phyloP scores from a whole-genome alignment of 2,888 invertebrate genomes.

The Sinodicranocentrus sp. region DNA sequence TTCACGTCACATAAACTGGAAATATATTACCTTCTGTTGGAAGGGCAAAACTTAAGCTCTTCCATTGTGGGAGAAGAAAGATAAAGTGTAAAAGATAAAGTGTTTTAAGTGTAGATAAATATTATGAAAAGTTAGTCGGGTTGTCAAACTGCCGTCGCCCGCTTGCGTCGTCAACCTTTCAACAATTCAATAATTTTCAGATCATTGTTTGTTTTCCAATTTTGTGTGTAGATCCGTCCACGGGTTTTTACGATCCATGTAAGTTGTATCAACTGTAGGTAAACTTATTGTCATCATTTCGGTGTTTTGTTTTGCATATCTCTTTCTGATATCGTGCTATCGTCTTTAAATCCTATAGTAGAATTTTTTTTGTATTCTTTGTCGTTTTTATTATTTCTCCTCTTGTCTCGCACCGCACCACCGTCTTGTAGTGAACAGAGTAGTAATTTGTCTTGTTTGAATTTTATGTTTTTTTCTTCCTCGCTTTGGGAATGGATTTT shows the following conservation, averaged over 20 bases:
- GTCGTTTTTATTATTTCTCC: constrained; percentile 1
- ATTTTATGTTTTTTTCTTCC: neutral
- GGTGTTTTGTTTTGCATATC: constrained; percentile 63
- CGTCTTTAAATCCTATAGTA: neutral
- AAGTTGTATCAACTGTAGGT: constrained; percentile 72
- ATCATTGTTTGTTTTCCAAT: constrained; percentile 65
- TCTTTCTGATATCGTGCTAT: constrained; percentile 20
- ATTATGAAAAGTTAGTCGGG: neutral
- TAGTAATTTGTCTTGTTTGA: neutral
- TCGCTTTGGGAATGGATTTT: constrained; percentile 15
- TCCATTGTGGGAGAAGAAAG: neutral
- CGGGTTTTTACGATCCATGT: constrained; percentile 72
- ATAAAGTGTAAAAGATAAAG: neutral
- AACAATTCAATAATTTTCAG: constrained; percentile 64
- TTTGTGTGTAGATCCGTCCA: constrained; percentile 73
- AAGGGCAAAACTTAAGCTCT: neutral
- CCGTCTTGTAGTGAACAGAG: no score
- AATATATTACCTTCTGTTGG: no score
- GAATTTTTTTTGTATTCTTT: neutral
- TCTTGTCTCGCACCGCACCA: neutral
- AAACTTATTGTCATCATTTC: constrained; percentile 69
- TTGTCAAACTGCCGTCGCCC: neutral
- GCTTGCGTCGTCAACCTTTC: neutral
- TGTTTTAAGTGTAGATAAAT: neutral
- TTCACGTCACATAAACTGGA: no score